Percentiles rank a stretch among this genome's conserved stretches.
These are phyloP conservation scores for Cephus cinctus DNA, from an alignment of 1,140 invertebrate species.

Conservation along the genomic window DNA sequence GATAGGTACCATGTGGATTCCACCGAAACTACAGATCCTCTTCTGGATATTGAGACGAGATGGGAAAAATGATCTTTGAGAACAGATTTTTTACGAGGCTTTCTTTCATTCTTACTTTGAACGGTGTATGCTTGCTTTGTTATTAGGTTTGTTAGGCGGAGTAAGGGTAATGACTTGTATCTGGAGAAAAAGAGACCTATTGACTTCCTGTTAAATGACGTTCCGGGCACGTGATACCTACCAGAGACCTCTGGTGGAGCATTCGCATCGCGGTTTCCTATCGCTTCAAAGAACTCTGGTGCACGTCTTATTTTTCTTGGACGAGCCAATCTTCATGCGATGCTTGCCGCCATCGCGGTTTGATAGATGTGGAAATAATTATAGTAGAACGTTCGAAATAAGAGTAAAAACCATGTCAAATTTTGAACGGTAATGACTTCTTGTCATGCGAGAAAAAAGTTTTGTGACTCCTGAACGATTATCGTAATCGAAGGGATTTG, in stretches of 20 bases:
- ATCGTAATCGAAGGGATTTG: no score
- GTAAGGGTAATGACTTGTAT: no score
- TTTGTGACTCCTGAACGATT: no score
- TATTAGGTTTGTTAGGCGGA: no score
- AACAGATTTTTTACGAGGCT: neutral
- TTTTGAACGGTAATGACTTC: constrained; percentile 51
- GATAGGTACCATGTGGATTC: constrained; percentile 43
- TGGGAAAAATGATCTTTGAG: neutral
- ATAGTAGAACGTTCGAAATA: constrained; percentile 51
- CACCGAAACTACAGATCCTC: constrained; percentile 13
- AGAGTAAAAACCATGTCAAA: constrained; percentile 54
- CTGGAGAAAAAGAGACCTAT: no score
- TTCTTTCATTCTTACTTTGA: no score
- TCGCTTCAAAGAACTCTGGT: constrained; percentile 21
- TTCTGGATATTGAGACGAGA: neutral
- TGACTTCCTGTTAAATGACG: no score
- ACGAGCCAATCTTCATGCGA: constrained; percentile 39
- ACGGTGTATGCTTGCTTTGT: no score
- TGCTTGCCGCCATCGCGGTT: constrained; percentile 28
- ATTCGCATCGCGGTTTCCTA: neutral
- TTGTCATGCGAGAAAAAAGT: constrained; percentile 43
- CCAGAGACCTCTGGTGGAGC: neutral
- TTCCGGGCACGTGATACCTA: no score
- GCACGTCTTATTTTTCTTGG: constrained; percentile 39
- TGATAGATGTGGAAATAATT: constrained; percentile 58